Evolutionary conservation across 2,888 invertebrate genomes (phyloP).

Genomic region (Nephrocerus scutellatus): DNA sequence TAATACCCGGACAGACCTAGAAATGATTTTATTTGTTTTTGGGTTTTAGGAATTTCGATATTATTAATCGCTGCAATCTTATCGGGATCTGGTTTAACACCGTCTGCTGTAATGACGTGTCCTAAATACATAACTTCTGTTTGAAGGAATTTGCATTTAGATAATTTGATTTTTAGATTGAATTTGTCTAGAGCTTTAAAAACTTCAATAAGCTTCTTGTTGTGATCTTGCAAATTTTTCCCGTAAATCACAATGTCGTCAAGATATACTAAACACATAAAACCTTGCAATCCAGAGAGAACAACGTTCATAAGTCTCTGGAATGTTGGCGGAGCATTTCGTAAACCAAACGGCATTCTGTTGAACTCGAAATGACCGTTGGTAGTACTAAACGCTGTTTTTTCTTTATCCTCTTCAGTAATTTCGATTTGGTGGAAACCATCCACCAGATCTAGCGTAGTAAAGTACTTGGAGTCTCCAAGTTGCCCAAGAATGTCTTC

Average conservation of each 20-base stretch:
- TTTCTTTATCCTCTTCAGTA: constrained; percentile 4
- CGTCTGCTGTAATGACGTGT: constrained; percentile 5
- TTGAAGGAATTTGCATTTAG: constrained; percentile 2
- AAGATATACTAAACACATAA: constrained; percentile 3
- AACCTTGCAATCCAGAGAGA: neutral
- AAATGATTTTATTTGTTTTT: constrained; percentile 10
- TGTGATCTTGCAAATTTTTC: neutral
- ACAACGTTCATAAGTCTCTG: constrained; percentile 3
- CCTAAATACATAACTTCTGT: constrained; percentile 5
- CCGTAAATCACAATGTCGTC: constrained; percentile 1
- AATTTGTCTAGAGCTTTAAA: neutral
- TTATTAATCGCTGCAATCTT: constrained; percentile 1
- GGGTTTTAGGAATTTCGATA: constrained; percentile 6
- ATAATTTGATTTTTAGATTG: neutral
- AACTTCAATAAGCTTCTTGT: neutral
- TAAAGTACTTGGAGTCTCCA: constrained; percentile 9
- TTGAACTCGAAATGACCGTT: constrained; percentile 5
- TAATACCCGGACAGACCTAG: constrained; percentile 10
- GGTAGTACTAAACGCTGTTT: constrained; percentile 8
- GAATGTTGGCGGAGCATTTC: constrained; percentile 1
- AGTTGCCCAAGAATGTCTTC: constrained; percentile 7
- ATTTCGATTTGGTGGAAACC: constrained; percentile 10
- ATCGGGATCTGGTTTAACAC: neutral
- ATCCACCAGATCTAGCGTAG: constrained; percentile 13
- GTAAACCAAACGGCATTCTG: constrained; percentile 8